Conservation (phyloP, 2,888 invertebrate genomes). For the Agonum fuliginosum region DNA sequence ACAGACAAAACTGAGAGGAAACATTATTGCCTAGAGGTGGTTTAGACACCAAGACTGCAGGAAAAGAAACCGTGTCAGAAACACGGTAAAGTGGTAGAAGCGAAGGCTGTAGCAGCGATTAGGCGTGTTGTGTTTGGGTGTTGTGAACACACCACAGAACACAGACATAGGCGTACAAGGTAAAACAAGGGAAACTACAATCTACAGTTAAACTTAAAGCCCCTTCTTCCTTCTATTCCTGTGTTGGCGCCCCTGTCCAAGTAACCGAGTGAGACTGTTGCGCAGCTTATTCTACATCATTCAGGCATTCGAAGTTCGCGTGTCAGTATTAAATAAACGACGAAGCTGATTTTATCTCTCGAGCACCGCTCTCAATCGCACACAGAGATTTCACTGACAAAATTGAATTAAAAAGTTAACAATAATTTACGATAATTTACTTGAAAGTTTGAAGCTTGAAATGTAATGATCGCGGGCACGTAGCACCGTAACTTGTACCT, state of each 20-base stretch:
- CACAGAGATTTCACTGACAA: conserved; percentile 47
- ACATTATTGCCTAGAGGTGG: neutral
- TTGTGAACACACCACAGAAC: too few relatives aligned
- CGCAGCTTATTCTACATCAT: conserved; percentile 9
- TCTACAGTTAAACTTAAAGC: too few relatives aligned
- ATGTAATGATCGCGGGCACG: conserved; percentile 46
- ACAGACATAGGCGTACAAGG: too few relatives aligned
- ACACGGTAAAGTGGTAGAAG: too few relatives aligned
- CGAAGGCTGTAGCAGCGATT: neutral
- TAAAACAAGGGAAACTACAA: too few relatives aligned
- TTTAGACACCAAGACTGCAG: conserved; percentile 3
- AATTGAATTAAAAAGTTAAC: conserved; percentile 55
- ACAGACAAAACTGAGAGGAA: neutral
- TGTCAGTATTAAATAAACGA: conserved; percentile 56
- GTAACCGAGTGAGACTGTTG: neutral
- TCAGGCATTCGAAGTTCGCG: conserved; percentile 17
- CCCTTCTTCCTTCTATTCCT: too few relatives aligned
- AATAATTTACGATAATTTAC: conserved; percentile 52
- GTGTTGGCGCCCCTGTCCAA: neutral
- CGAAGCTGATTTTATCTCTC: conserved; percentile 55
- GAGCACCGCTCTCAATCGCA: conserved; percentile 51
- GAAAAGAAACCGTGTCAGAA: too few relatives aligned
- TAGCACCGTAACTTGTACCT: conserved; percentile 26
- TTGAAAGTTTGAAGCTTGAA: conserved; percentile 46
- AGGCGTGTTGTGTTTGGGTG: too few relatives aligned